Conservation (phyloP, 2,797 vertebrate species). For the Garrulus glandarius region DNA sequence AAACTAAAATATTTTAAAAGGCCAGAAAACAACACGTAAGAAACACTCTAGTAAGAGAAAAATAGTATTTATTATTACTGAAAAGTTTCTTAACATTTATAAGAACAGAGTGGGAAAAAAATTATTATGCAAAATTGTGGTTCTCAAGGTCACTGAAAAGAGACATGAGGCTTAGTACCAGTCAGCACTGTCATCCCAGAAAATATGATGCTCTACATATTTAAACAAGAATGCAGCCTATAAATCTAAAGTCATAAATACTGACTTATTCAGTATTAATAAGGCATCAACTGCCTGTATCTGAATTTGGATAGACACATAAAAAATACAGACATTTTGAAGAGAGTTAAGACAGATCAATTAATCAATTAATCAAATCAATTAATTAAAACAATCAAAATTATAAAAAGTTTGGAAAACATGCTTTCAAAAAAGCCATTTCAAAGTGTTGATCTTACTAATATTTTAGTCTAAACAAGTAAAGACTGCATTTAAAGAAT, state of each 20-base stretch:
- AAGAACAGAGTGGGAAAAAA: neutral
- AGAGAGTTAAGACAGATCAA: neutral
- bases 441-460: neutral
- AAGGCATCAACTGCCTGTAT: neutral
- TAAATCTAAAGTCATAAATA: neutral
- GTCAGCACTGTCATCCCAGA: neutral
- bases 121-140: neutral
- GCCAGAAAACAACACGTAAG: rapidly evolving
- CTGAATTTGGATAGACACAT: neutral
- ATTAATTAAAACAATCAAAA: neutral
- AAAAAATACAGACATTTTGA: neutral
- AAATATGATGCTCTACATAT: neutral
- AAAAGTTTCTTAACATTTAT: neutral
- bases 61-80: neutral
- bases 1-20: neutral
- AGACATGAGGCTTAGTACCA: neutral
- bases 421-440: neutral
- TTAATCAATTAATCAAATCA: neutral
- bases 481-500: neutral
- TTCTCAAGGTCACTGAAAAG: neutral
- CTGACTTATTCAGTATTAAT: neutral
- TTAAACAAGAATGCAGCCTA: neutral
- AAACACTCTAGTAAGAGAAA: neutral
- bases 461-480: neutral
- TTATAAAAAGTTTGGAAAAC: neutral